Conservation (phyloP, 2,113 vertebrate genomes). For the Romanogobio albipinnatus region DNA sequence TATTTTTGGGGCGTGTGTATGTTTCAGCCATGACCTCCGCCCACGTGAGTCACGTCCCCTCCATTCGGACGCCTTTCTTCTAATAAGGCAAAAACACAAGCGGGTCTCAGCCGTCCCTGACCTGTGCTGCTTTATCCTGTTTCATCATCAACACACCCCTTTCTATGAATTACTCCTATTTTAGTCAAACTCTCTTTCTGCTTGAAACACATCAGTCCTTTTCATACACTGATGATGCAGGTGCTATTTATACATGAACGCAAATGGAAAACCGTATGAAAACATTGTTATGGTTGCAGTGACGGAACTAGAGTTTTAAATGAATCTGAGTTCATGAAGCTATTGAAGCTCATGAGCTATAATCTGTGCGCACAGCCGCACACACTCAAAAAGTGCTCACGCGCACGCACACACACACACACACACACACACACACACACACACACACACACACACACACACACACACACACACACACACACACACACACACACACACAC, state of each 20-base stretch:
- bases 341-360: too few relatives aligned
- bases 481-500: too few relatives aligned
- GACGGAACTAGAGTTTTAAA: too few relatives aligned
- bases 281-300: background rate
- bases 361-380: too few relatives aligned
- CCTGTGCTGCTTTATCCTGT: constrained; percentile 69
- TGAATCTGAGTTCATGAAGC: too few relatives aligned
- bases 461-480: too few relatives aligned
- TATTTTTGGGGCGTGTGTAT: constrained; percentile 35
- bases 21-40: constrained; percentile 26
- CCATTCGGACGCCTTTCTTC: constrained; percentile 65
- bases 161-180: constrained; percentile 65
- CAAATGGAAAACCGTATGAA: background rate
- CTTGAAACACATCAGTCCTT: background rate
- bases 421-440: too few relatives aligned
- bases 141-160: constrained; percentile 68
- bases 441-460: too few relatives aligned
- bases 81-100: constrained; percentile 66
- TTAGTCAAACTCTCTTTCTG: constrained; percentile 67
- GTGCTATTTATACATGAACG: background rate
- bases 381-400: too few relatives aligned
- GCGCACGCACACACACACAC: too few relatives aligned
- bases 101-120: constrained; percentile 61
- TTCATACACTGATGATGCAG: background rate
- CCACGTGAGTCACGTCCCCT: constrained; percentile 69